Base-by-base conservation (phyloP, 2,797 vertebrate genomes). In the Brachyalestes nurse region DNA sequence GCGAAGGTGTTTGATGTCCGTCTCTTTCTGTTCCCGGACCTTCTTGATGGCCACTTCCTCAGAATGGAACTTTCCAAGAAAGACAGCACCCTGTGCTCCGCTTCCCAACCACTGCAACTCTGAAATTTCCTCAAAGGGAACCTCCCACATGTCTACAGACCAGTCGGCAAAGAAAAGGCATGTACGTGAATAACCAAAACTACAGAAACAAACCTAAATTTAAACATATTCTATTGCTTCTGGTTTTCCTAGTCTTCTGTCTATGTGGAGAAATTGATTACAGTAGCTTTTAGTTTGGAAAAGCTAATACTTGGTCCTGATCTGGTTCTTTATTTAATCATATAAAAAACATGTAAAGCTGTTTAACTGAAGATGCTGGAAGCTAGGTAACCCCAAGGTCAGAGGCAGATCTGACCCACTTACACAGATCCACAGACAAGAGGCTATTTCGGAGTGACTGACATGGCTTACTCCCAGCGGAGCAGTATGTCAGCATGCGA, bases 31-130 rank as follows among this genome's bases (percentile, higher is more conserved):
- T 72, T 99, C 98, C 69, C 98, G 94, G 88, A 99, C 98, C 90
- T 99, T 99, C 93, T 99, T 99, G 93, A 99, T 99, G 89, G 98
- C 98, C 86, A 99, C 98, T 80, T 99, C 98, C 86, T 99, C 97
- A 0, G 96, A 95, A 77, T 94, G 95, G 89, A 98, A 97, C 79
- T 99, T 99, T 9, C 98, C 98, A 82, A 99, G 90, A 90, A 99
- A 99, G 72, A 99, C 98, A 0, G 98, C 98, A 53, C 98, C 98
- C 85, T 99, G 98, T 0, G 98, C 98, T 0, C 98, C 98, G 0
- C 98, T 99, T 82, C 98, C 98, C 85, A 99, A 94, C 98, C 98
- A 99, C 93, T 99, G 97, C 82, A 99, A 92, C 93, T 99, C 98
- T 0, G 98, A 97, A 87, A 99, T 99, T 93, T 99, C 98, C 91